Evolutionary conservation across 2,888 invertebrate species (phyloP).

Genomic region (Leptopterna dolabrata): DNA sequence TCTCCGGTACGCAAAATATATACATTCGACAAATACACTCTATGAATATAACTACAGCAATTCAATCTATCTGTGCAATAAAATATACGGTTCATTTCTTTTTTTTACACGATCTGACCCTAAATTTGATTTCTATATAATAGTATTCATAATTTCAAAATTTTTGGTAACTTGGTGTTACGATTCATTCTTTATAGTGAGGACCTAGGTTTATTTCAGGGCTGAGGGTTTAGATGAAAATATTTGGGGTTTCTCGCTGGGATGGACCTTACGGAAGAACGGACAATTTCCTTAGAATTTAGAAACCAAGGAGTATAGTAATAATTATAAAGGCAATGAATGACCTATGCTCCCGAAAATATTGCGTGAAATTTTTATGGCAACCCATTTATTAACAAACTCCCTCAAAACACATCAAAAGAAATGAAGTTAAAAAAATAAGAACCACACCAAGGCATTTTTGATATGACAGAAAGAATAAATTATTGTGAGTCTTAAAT

Average conservation of each 20-base stretch:
- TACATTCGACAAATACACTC: slow-evolving; percentile 22
- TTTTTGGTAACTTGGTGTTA: slow-evolving; percentile 43
- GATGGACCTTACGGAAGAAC: too few species aligned
- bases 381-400: not conserved
- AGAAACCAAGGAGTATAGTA: too few species aligned
- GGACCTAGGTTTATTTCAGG: not conserved
- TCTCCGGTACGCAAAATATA: not conserved
- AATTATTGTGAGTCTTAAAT: not conserved
- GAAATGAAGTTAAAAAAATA: not conserved
- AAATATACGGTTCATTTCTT: not conserved
- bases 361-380: too few species aligned
- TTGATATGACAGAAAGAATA: not conserved
- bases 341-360: too few species aligned
- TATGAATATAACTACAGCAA: slow-evolving; percentile 28
- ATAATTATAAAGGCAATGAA: too few species aligned
- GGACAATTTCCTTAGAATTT: too few species aligned
- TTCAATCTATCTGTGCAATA: not conserved
- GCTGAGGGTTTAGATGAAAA: not conserved
- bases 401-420: not conserved
- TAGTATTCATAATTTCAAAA: not conserved
- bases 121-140: not conserved
- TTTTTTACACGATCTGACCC: not conserved
- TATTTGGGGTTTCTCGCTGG: not conserved
- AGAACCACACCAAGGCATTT: not conserved
- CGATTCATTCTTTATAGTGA: not conserved